phyloP scores from a whole-genome alignment of 2,797 vertebrate species.

The Lagorchestes hirsutus region DNA sequence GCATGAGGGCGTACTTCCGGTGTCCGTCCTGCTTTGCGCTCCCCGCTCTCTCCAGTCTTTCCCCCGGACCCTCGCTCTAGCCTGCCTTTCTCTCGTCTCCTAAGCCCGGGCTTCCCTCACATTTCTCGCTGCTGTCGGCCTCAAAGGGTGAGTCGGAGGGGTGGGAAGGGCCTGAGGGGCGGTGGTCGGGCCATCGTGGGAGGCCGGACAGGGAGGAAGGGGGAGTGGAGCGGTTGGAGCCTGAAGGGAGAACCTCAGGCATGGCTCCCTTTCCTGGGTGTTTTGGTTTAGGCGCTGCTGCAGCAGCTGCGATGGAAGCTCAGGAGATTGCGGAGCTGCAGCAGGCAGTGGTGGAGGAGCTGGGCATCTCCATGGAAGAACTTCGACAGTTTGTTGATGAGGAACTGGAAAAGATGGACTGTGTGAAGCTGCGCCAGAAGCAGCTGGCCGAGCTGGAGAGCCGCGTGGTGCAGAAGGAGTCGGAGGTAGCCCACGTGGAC shows the following conservation, averaged over 20 bases:
- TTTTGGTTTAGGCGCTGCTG: slow-evolving; percentile 65
- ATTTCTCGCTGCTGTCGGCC: too few species aligned
- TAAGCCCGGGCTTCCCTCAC: too few species aligned
- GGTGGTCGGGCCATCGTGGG: too few species aligned
- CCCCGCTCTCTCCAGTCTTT: too few species aligned
- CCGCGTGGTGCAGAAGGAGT: slow-evolving; percentile 92
- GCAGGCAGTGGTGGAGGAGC: slow-evolving; percentile 92
- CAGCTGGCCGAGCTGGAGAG: slow-evolving; percentile 91
- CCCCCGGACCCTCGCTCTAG: too few species aligned
- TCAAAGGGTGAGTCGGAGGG: too few species aligned
- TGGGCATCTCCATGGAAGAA: slow-evolving; percentile 95
- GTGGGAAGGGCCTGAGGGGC: too few species aligned
- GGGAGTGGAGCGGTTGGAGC: too few species aligned
- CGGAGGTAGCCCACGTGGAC: slow-evolving; percentile 91
- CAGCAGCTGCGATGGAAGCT: slow-evolving; percentile 76
- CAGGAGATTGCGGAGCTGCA: slow-evolving; percentile 90
- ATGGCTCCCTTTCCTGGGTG: slow-evolving; percentile 76
- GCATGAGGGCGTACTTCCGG: too few species aligned
- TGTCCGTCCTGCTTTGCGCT: too few species aligned
- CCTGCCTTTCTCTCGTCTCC: too few species aligned
- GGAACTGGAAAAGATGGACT: slow-evolving; percentile 93
- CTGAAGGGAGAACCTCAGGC: slow-evolving; percentile 34
- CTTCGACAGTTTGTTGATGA: slow-evolving; percentile 92
- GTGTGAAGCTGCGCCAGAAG: slow-evolving; percentile 89
- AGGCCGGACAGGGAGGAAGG: too few species aligned